Conservation (phyloP, 35 echinoderm and acorn worm genomes). For the Heliocidaris tuberculata region DNA sequence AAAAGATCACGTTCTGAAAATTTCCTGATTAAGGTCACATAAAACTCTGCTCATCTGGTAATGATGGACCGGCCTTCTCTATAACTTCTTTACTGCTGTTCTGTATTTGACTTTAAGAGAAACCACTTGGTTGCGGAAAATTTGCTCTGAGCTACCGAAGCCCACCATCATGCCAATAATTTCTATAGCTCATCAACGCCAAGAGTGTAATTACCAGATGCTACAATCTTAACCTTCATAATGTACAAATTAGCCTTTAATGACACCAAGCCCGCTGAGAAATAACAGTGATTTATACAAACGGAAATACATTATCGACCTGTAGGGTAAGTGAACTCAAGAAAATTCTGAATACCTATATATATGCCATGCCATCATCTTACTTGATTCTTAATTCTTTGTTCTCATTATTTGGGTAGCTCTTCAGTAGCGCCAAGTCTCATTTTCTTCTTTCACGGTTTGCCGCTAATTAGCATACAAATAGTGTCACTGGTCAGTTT, state of each 20-base stretch:
- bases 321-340: neutral
- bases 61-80: neutral
- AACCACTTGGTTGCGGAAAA: neutral
- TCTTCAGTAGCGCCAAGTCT: neutral
- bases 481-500: neutral
- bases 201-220: neutral
- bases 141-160: neutral
- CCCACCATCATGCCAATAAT: neutral
- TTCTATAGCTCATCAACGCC: neutral
- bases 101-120: neutral
- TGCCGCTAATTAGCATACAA: neutral
- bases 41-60: neutral
- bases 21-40: neutral
- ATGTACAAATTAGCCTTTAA: neutral
- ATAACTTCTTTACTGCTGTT: neutral
- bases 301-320: neutral
- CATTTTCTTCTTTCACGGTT: neutral
- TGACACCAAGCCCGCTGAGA: neutral
- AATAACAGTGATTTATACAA: conserved; percentile 4
- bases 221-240: neutral
- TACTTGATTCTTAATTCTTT: neutral
- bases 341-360: neutral
- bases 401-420: neutral
- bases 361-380: neutral
- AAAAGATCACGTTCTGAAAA: neutral